Evolutionary conservation across 2,888 invertebrate species (phyloP), one percentile per base, ranked within the genome.

Genomic region (Gerosis bhagava): DNA sequence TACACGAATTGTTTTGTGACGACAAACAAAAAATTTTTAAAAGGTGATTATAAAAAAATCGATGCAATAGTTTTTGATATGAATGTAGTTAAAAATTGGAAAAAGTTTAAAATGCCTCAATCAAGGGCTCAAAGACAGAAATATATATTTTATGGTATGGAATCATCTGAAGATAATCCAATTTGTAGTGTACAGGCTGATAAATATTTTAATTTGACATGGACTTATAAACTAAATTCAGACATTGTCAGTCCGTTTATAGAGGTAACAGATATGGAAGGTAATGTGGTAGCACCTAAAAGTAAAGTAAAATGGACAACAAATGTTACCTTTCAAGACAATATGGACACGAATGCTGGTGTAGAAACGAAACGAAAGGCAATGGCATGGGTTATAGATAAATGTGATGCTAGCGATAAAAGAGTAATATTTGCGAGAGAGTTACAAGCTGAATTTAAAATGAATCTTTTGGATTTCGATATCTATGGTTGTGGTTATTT

Each of bases 141-240:
- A 48, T 88, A 77, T 49, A 58, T 89, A 3, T 83, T 86, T 47
- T 69, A 72, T 25, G 73, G 77, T 6, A 73, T 67, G 56, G 52
- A 63, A 25, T 62, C 86, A 0, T 60, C 84, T 0, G 62, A 69
- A 3, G 54, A 65, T 2, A 45, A 59, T 22, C 80, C 83, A 0
- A 56, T 82, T 15, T 88, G 87, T 52, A 65, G 71, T 19, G 3
- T 62, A 0, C 53, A 53, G 5, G 61, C 70, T 1, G 76, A 88
- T 26, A 57, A 68, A 15, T 86, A 65, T 44, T 87, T 88, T 47
- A 88, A 89, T 49, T 86, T 82, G 79, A 88, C 88, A 1, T 88
- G 87, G 84, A 71, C 77, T 1, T 89, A 86, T 35, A 86, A 78
- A 63, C 56, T 81, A 1, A 63, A 70, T 53, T 83, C 87, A 0